phyloP scores from a whole-genome alignment of 2,797 vertebrate genomes.

The Fundulus diaphanus region DNA sequence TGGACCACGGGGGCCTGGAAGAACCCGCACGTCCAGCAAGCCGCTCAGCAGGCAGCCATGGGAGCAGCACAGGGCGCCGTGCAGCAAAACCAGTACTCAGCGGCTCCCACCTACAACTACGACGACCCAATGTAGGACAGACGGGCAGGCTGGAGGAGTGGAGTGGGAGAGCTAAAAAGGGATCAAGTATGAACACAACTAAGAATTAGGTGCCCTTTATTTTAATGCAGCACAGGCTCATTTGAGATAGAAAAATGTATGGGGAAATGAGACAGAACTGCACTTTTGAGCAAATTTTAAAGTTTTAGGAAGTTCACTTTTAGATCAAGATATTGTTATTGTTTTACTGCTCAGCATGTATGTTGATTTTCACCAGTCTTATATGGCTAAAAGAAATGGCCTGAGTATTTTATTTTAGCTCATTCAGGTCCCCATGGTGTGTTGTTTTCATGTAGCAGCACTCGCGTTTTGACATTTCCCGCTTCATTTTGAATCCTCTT shows the following conservation, averaged over 20 bases:
- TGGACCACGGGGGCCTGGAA: slow-evolving; percentile 98
- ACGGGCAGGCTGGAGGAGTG: slow-evolving; percentile 41
- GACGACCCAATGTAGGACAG: slow-evolving; percentile 93
- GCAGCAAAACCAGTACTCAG: slow-evolving; percentile 90
- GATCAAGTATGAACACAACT: slow-evolving; percentile 75
- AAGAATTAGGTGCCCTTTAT: slow-evolving; percentile 74
- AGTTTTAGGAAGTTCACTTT: slow-evolving; percentile 36
- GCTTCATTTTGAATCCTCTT: slow-evolving; percentile 15
- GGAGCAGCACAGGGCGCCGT: slow-evolving; percentile 91
- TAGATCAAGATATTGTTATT: slow-evolving; percentile 33
- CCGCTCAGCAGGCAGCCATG: slow-evolving; percentile 92
- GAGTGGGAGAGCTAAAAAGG: slow-evolving; percentile 66
- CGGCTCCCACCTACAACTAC: slow-evolving; percentile 96
- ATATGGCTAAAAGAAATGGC: slow-evolving; percentile 33
- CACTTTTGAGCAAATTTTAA: slow-evolving; percentile 40
- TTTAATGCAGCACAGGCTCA: slow-evolving; percentile 55
- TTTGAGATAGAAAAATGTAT: slow-evolving; percentile 54
- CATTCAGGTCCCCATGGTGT: slow-evolving; percentile 6
- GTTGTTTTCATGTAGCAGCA: slow-evolving; percentile 27
- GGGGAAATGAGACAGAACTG: slow-evolving; percentile 34
- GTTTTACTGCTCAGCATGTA: slow-evolving; percentile 35
- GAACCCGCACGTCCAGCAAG: slow-evolving; percentile 95
- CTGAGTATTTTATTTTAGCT: slow-evolving; percentile 44
- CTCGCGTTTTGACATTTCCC: slow-evolving; percentile 25
- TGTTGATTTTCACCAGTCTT: slow-evolving; percentile 41